phyloP scores from a whole-genome alignment of 2,888 invertebrate genomes.

The Brachyopa scutellaris region DNA sequence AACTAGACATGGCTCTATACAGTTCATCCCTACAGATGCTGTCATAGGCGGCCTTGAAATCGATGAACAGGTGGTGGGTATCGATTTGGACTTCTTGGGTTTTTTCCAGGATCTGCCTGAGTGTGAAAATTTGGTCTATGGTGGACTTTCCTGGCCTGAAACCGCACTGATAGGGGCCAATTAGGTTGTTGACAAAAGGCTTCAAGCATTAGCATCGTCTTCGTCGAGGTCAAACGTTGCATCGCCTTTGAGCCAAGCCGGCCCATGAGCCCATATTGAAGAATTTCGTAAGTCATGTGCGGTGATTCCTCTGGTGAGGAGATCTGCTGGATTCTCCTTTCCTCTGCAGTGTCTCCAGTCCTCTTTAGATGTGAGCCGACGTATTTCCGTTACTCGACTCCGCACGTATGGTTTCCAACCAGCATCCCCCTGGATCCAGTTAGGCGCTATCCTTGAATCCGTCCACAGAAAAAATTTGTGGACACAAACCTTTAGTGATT shows the following conservation, averaged over 20 bases:
- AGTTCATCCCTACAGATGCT: too few species aligned
- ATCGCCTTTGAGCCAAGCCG: background rate
- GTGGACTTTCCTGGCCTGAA: too few species aligned
- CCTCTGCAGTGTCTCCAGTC: background rate
- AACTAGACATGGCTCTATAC: too few species aligned
- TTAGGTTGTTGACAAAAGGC: too few species aligned
- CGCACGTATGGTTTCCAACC: background rate
- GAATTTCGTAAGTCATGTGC: background rate
- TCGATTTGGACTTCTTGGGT: too few species aligned
- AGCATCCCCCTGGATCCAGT: background rate
- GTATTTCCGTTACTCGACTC: background rate
- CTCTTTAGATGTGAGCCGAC: background rate
- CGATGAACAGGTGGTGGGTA: too few species aligned
- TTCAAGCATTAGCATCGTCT: too few species aligned
- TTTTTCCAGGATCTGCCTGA: too few species aligned
- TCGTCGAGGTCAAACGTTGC: background rate
- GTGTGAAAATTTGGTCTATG: too few species aligned
- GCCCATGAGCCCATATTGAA: background rate
- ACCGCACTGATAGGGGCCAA: too few species aligned
- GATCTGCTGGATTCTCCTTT: background rate
- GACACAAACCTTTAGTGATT: background rate
- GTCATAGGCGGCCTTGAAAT: too few species aligned
- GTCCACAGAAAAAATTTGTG: background rate
- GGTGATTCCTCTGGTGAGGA: slow-evolving; percentile 6
- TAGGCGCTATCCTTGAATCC: background rate